Percentiles rank a stretch among this genome's conserved stretches.
phyloP scores from a whole-genome alignment of 2,113 vertebrate species.

The Melanocharis versteri region DNA sequence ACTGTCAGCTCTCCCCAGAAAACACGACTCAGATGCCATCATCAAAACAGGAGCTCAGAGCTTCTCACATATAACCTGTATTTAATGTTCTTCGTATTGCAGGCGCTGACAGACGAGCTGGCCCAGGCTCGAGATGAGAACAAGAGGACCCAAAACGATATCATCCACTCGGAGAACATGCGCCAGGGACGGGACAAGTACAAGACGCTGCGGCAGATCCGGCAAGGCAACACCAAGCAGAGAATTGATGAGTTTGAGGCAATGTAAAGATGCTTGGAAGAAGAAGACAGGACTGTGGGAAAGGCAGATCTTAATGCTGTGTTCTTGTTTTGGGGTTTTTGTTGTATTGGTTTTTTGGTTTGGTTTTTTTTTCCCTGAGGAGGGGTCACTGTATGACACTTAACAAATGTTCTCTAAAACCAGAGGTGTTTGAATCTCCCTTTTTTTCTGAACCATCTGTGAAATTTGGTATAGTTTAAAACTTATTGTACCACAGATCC shows the following conservation, averaged over 20 bases:
- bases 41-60: neutral
- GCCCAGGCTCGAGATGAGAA: slow-evolving; percentile 87
- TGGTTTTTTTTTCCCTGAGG: slow-evolving; percentile 48
- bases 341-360: neutral
- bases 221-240: slow-evolving; percentile 97
- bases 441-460: neutral
- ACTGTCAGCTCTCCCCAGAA: neutral
- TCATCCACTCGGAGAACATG: slow-evolving; percentile 90
- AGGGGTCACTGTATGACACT: slow-evolving; percentile 58
- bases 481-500: neutral
- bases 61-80: neutral
- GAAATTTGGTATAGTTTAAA: neutral
- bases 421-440: slow-evolving; percentile 16
- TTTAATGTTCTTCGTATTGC: neutral
- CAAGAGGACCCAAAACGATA: slow-evolving; percentile 90
- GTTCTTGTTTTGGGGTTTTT: neutral
- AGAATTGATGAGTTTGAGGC: slow-evolving; percentile 96
- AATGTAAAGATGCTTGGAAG: slow-evolving; percentile 72
- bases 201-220: slow-evolving; percentile 94
- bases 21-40: neutral
- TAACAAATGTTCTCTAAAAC: neutral
- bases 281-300: slow-evolving; percentile 38
- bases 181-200: slow-evolving; percentile 92
- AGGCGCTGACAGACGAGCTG: slow-evolving; percentile 89
- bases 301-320: slow-evolving; percentile 58